Evolutionary conservation across 1,140 invertebrate species (phyloP), one percentile per base, ranked within the genome.

Genomic region (Drosophila asahinai): DNA sequence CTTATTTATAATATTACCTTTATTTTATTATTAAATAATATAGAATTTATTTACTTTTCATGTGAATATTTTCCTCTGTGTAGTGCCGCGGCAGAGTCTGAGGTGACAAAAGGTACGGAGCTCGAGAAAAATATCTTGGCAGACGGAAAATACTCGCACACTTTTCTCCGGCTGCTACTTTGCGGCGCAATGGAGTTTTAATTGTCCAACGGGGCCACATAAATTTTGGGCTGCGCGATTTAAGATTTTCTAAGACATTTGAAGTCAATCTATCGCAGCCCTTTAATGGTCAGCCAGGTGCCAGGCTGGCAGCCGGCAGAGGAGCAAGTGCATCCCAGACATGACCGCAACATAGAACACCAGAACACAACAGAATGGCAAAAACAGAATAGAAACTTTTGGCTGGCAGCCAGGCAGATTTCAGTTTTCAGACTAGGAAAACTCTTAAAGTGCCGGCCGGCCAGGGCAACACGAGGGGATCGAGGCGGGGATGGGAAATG

Each of bases 181-280:
- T 79, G 22, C 6, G 25, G 47, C 63, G 43, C 77, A 89, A 89
- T 89, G 77, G 77, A 79, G 65, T 84, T 89, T 87, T 89, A 87
- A 87, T 84, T 87, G 84, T 81, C 63, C 64, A 70, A 68, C 61
- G 47, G 82, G 62, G 73, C 66, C 43, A 77, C 66, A 87, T 89
- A 87, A 87, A 87, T 87, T 81, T 77, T 78, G 27, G 42, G 45
- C 52, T 74, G 84, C 84, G 66, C 82, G 67, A 87, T 87, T 87
- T 89, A 67, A 81, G 63, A 66, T 70, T 83, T 89, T 87, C 74
- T 81, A 77, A 78, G 54, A 84, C 84, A 87, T 87, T 87, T 72
- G 82, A 81, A 75, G 68, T 89, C 80, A 89, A 87, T 87, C 82
- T 87, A 67, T 67, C 77, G 59, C 51, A 80, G 60, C 64, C 55